Conservation (phyloP, 2,888 invertebrate species). For the Galerucella calmariensis region DNA sequence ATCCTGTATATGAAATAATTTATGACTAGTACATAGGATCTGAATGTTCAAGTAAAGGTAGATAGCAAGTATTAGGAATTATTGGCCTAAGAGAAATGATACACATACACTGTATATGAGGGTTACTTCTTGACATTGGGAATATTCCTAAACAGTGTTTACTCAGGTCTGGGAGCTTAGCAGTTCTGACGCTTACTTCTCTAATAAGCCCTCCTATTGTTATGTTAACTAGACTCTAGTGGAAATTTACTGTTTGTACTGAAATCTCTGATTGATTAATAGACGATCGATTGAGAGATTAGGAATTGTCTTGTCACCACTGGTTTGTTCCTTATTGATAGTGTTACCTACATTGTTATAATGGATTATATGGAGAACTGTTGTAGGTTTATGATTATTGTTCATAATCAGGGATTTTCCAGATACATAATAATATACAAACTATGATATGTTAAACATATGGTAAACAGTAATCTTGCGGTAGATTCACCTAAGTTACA, state of each 20-base stretch:
- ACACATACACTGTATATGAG: slow-evolving; percentile 41
- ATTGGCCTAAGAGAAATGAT: slow-evolving; percentile 45
- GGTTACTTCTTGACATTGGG: slow-evolving; percentile 47
- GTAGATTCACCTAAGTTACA: no score
- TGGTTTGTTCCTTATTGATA: slow-evolving; percentile 31
- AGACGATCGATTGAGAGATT: slow-evolving; percentile 42
- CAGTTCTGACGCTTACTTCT: slow-evolving; percentile 46
- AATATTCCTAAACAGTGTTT: slow-evolving; percentile 54
- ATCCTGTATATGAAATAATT: slow-evolving; percentile 30
- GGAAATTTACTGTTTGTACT: slow-evolving; percentile 46
- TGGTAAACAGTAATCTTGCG: neutral
- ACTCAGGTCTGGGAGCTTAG: slow-evolving; percentile 54
- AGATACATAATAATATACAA: neutral
- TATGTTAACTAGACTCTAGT: slow-evolving; percentile 50
- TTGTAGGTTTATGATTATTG: slow-evolving; percentile 29
- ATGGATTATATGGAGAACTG: slow-evolving; percentile 16
- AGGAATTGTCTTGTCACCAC: slow-evolving; percentile 32
- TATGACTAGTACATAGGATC: slow-evolving; percentile 35
- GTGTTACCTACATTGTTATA: slow-evolving; percentile 24
- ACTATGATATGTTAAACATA: neutral
- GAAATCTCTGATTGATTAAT: slow-evolving; percentile 50
- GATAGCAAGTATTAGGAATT: slow-evolving; percentile 41
- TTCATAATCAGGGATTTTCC: neutral
- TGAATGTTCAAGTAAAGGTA: slow-evolving; percentile 41
- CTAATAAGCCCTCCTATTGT: slow-evolving; percentile 52